Evolutionary conservation across 2,113 vertebrate species (phyloP), one percentile per base, ranked within the genome.

Genomic region (Athene noctua): DNA sequence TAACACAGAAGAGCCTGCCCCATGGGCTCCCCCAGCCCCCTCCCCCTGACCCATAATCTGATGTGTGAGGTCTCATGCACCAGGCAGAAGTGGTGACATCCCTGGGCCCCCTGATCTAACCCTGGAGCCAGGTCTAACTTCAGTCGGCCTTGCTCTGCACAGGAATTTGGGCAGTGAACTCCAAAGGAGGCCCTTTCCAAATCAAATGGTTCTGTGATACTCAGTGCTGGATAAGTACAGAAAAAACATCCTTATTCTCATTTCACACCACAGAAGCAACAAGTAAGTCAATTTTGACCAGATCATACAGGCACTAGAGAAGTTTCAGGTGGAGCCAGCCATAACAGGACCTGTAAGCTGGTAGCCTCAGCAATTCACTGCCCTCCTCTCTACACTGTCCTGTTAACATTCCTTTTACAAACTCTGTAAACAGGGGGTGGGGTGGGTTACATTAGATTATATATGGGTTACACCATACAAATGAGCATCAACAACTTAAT

Each of bases 1-100:
- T 25, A 23, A 58, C 0, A 21, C 13, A 61, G 34, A 72, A 61
- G 36, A 80, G 21, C 8, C 29, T 34, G 42, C 13, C 30, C 38
- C 30, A 29, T 0, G 0, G 61, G 15, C 13, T 72, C 8, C 7
- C 40, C 34, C 47, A 40, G 27, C 5, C 16, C 27, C 16, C 4
- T 30, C 5, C 9, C 70, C 8, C 13, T 23, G 29, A 62, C 15
- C 16, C 21, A 3, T 21, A 15, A 32, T 20, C 52, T 36, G 44
- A 38, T 23, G 32, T 12, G 2, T 8, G 46, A 78, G 25, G 18
- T 70, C 51, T 84, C 62, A n/a, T 5, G 8, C 4, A 34, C 13
- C 21, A 59, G 51, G 58, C 49, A 54, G 51, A 89, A 88, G 49
- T 0, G 0, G 9, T 42, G n/a, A 54, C 29, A 36, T 47, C 42